Base-by-base conservation (phyloP, 2,888 invertebrate genomes). In the Morpho deidamia region DNA sequence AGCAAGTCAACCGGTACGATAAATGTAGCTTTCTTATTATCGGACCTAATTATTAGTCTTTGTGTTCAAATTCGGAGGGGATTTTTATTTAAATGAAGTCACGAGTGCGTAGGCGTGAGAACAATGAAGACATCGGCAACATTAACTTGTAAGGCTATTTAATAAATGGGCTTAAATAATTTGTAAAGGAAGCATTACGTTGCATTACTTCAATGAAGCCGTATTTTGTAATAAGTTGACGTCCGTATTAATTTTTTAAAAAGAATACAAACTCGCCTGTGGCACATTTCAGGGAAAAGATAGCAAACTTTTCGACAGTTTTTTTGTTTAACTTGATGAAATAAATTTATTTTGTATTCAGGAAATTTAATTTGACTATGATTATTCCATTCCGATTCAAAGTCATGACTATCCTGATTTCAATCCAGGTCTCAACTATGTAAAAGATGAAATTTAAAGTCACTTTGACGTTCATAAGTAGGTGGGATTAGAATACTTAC, bases 11-110 rank as follows among this genome's bases (percentile, higher is more conserved):
- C 78, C 72, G 71, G 78, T 72, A 72, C 74, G 72, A 78, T 81
- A 79, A 77, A 75, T 69, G 72, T 65, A 72, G 67, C 73, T 70
- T 74, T 74, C 75, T 79, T 80, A 82, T 79, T 81, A 87, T 83
- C 71, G 77, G 70, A 78, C 78, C 81, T 84, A 87, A 86, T 88
- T 87, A 86, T 86, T 83, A 72, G 74, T 78, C 86, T 84, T 87
- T 88, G 86, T 86, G 81, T 83, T 82, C 72, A 79, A 81, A 83
- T 81, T 78, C 64, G 67, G 72, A 67, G 63, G 69, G 71, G 65
- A 68, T 80, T 77, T 42, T 78, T 80, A 82, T 83, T 82, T 71
- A 81, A 83, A 79, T 79, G 68, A 65, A 76, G 76, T 72, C 78
- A 76, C 74, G 79, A 76, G 64, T 65, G 70, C 74, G 70, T 71